Conservation (phyloP, 2,797 vertebrate genomes). For the Cuniculus paca region DNA sequence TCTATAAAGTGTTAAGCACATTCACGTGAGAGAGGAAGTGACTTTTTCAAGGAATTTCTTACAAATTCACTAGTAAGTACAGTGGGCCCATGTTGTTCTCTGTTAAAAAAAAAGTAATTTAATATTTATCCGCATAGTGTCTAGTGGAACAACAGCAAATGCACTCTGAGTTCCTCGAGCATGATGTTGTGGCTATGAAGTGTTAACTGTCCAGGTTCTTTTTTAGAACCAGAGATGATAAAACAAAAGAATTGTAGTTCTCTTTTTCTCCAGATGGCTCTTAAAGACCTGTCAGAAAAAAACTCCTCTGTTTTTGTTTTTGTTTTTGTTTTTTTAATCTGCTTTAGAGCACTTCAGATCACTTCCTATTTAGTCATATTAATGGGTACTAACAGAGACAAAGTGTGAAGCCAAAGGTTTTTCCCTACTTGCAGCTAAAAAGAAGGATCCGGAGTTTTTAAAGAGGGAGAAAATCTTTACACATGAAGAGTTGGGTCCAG, state of each 20-base stretch:
- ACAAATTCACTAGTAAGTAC: neutral
- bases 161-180: neutral
- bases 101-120: neutral
- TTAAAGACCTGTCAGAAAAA: neutral
- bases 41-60: neutral
- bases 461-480: neutral
- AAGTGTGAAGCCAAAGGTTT: neutral
- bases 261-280: neutral
- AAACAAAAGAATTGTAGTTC: neutral
- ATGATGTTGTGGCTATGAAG: neutral
- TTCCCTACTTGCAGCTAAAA: accelerated
- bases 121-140: neutral
- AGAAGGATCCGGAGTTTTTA: neutral
- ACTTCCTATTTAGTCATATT: neutral
- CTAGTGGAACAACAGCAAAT: neutral
- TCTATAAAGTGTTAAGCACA: neutral
- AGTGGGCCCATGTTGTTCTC: neutral
- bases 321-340: neutral
- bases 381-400: neutral
- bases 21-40: neutral
- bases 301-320: neutral
- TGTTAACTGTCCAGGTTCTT: neutral
- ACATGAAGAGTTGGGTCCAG: too few species aligned
- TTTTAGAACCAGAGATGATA: neutral
- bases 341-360: neutral